phyloP scores from a whole-genome alignment of 2,888 invertebrate species.

The Nomada flava region DNA sequence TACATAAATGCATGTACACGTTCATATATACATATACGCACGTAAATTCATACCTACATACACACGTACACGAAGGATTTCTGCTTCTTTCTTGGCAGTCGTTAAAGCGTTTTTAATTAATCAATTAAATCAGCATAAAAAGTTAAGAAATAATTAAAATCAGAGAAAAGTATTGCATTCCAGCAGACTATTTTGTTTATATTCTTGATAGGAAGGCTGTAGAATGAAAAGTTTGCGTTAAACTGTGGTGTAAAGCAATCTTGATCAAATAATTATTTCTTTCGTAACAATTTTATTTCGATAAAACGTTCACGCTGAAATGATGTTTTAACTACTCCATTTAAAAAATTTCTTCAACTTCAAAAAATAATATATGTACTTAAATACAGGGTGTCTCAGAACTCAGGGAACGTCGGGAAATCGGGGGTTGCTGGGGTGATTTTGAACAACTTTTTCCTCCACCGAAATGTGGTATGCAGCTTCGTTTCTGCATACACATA shows the following conservation, averaged over 20 bases:
- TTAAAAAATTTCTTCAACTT: conserved; percentile 10
- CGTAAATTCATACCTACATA: conserved; percentile 7
- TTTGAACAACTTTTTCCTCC: too few species aligned
- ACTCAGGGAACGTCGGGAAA: too few species aligned
- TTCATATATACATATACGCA: conserved; percentile 10
- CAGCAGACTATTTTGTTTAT: too few species aligned
- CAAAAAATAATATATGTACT: not conserved
- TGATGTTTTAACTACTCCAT: not conserved
- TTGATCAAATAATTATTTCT: not conserved
- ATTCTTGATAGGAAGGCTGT: too few species aligned
- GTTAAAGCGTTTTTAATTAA: conserved; percentile 54
- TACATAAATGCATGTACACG: conserved; percentile 3
- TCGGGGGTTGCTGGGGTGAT: too few species aligned
- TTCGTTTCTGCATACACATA: too few species aligned
- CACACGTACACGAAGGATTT: conserved; percentile 27
- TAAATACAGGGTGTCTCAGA: too few species aligned
- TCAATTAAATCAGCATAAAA: conserved; percentile 15
- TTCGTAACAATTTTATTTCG: not conserved
- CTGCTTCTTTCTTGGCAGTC: conserved; percentile 60
- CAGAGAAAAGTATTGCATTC: not conserved
- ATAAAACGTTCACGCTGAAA: not conserved
- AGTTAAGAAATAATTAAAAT: conserved; percentile 13
- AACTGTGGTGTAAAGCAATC: not conserved
- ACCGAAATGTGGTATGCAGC: too few species aligned
- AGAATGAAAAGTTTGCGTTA: not conserved